These are phyloP conservation scores for Manis javanica DNA, from an alignment of 2,797 vertebrate species.

Conservation along the genomic window DNA sequence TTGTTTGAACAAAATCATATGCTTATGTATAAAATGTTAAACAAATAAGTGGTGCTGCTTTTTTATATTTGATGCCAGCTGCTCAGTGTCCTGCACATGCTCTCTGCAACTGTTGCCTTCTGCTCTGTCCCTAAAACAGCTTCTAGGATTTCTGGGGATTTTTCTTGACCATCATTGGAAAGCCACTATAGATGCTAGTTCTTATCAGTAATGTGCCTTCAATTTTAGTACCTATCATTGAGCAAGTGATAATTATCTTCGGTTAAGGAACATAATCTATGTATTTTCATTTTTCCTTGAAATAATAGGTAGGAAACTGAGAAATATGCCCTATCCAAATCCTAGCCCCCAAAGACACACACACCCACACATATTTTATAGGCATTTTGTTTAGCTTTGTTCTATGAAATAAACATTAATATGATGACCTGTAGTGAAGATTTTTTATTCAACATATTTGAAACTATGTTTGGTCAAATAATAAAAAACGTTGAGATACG, in stretches of 20 bases:
- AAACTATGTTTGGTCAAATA: background rate
- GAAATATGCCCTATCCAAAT: background rate
- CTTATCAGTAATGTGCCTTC: background rate
- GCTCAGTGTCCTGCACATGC: background rate
- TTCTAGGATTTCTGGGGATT: background rate
- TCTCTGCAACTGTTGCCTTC: background rate
- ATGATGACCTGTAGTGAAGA: background rate
- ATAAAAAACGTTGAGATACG: background rate
- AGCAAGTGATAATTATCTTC: background rate
- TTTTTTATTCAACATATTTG: background rate
- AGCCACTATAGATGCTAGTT: background rate
- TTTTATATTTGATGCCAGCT: background rate
- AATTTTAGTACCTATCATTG: background rate
- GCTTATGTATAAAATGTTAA: background rate
- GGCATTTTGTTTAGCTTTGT: background rate
- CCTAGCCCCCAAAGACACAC: accelerated
- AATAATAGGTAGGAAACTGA: slow-evolving; percentile 30
- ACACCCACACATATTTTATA: background rate
- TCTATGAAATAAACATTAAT: slow-evolving; percentile 32
- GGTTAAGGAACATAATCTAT: background rate
- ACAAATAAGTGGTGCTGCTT: background rate
- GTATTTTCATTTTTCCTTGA: background rate
- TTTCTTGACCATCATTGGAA: background rate
- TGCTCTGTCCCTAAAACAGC: background rate
- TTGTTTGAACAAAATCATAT: slow-evolving; percentile 49